Evolutionary conservation across 2,888 invertebrate genomes (phyloP).

Genomic region (Sclerodermus sp.): DNA sequence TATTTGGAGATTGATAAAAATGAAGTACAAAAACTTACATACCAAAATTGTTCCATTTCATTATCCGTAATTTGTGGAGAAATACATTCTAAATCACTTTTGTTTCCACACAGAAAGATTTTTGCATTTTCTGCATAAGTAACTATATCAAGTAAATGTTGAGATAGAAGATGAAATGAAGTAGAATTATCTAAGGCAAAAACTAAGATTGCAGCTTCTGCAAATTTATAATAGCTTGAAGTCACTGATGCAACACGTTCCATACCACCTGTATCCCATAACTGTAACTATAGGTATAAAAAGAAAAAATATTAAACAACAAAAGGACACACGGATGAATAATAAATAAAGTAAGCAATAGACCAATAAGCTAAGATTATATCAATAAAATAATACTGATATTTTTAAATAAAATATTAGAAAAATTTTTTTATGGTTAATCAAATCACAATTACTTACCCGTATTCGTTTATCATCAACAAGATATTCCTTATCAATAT

Average conservation of each 20-base stretch:
- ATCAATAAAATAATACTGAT: too few species aligned
- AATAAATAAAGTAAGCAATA: too few species aligned
- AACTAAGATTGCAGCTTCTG: constrained; percentile 90
- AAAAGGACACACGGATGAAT: too few species aligned
- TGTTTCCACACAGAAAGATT: constrained; percentile 93
- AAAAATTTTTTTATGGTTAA: too few species aligned
- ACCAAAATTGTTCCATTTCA: constrained; percentile 89
- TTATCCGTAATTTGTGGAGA: constrained; percentile 80
- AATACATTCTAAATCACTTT: constrained; percentile 76
- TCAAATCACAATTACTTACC: constrained; percentile 67
- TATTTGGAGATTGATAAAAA: background rate
- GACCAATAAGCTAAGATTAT: too few species aligned
- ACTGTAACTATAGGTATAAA: constrained; percentile 70
- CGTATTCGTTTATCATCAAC: constrained; percentile 77
- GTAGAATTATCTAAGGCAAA: constrained; percentile 89
- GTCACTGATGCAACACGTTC: constrained; percentile 94
- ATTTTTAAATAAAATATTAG: too few species aligned
- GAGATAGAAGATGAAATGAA: constrained; percentile 88
- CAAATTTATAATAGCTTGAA: constrained; percentile 93
- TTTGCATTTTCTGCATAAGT: constrained; percentile 94
- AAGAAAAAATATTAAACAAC: constrained; percentile 18
- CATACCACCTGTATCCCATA: constrained; percentile 98
- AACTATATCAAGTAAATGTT: constrained; percentile 90
- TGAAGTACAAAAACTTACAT: too few species aligned
- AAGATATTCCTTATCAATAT: constrained; percentile 79